Base-by-base conservation (phyloP, 2,888 invertebrate genomes). In the Antheraea assamensis region DNA sequence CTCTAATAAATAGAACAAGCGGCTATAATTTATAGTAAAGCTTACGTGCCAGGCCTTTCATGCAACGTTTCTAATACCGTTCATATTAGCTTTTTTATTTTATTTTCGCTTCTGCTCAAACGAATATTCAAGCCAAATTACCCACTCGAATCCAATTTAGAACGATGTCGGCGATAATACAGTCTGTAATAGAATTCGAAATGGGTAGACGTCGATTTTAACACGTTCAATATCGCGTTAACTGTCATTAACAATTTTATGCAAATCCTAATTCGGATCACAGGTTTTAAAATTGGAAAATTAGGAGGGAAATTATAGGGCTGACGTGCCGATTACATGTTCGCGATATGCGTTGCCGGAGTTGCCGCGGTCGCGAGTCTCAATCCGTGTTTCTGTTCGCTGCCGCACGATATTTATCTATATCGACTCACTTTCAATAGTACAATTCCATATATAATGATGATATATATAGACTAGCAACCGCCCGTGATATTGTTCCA, bases 231-330 rank as follows among this genome's bases (percentile, higher is more conserved):
- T 87, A 87, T 87, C 86, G 85, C 88, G 87, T 88, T 89, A 89
- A 87, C 89, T 89, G 89, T 87, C 89, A 91, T 92, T 91, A 92
- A 88, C 90, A 90, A 91, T 91, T 92, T 92, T 92, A 92, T 93
- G 92, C 92, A 92, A 92, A 92, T 92, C 89, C 86, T 85, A 90
- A 92, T 89, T 89, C 87, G 89, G 88, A 91, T 90, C 90, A 88
- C 88, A 86, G 88, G 85, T 88, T 90, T 42, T 87, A 87, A 88
- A 91, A 88, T 89, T 90, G 88, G 86, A 83, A 90, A 90, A 90
- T 91, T 90, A 90, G 90, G 88, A 88, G 83, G 87, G 75, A 92
- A 90, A 92, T 92, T 92, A 92, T 88, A 92, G 92, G 90, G 89
- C 87, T 85, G 83, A 84, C 75, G 83, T 78, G 88, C 91, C 90